Evolutionary conservation across 2,797 vertebrate species (phyloP).

Genomic region (Enteromius argenteus): DNA sequence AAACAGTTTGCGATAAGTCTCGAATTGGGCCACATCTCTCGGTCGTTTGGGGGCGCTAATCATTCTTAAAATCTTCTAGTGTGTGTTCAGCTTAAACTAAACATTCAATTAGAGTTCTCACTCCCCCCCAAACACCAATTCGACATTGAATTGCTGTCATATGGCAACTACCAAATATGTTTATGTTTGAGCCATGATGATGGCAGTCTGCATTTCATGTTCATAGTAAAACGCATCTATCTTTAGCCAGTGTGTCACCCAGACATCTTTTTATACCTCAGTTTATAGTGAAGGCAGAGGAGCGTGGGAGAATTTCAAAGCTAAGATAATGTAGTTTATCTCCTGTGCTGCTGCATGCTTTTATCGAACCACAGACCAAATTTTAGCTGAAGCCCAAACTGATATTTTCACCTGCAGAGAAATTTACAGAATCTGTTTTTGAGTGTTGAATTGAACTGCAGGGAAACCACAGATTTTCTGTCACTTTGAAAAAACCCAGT

Average conservation of each 20-base stretch:
- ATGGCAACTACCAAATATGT: background rate
- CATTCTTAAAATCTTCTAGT: too few species aligned
- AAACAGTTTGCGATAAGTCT: too few species aligned
- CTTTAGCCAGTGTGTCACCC: conserved; percentile 29
- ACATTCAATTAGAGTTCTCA: too few species aligned
- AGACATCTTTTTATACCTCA: conserved; percentile 20
- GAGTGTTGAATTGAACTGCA: background rate
- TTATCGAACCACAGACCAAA: background rate
- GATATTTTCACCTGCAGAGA: conserved; percentile 4
- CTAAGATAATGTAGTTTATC: conserved; percentile 14
- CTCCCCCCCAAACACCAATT: too few species aligned
- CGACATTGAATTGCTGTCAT: background rate
- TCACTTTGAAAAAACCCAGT: background rate
- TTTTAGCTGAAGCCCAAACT: background rate
- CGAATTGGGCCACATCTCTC: too few species aligned
- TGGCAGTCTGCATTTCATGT: background rate
- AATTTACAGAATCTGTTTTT: background rate
- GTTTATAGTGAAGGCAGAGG: background rate
- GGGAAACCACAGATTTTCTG: background rate
- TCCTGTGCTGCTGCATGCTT: background rate
- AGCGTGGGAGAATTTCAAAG: conserved; percentile 22
- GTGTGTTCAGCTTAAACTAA: too few species aligned
- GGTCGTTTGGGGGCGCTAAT: too few species aligned
- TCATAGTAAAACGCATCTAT: conserved; percentile 37
- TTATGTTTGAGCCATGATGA: background rate